A percentile compares a stretch with the other conserved stretches of the same genome.
Conservation (phyloP, 2,888 invertebrate genomes). For the Hanleya hanleyi region DNA sequence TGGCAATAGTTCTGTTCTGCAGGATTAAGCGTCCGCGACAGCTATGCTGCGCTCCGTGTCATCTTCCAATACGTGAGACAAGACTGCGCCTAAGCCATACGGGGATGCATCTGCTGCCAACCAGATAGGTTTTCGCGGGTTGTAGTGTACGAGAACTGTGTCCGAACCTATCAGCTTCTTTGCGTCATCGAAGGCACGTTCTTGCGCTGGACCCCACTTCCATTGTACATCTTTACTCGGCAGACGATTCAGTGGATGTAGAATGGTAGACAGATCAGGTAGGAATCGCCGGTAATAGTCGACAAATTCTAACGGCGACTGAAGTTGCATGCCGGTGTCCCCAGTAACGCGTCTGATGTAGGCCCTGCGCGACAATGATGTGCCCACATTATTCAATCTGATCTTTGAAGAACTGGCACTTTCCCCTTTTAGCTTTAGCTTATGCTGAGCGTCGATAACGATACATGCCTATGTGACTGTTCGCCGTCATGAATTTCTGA, state of each 20-base stretch:
- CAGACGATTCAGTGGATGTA: conserved; percentile 21
- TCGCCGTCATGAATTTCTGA: conserved; percentile 6
- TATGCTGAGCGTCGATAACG: conserved; percentile 3
- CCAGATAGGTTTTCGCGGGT: conserved; percentile 52
- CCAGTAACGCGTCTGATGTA: conserved; percentile 23
- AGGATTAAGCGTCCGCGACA: conserved; percentile 70
- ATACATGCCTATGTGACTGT: conserved; percentile 1
- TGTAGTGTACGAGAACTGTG: conserved; percentile 57
- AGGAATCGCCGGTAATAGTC: conserved; percentile 19
- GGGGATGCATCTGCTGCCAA: conserved; percentile 71
- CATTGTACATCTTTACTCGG: conserved; percentile 22
- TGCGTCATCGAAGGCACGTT: conserved; percentile 35
- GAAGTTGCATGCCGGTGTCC: conserved; percentile 9
- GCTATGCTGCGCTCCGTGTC: conserved; percentile 62
- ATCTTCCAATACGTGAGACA: conserved; percentile 36
- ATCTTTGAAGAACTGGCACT: conserved; percentile 18
- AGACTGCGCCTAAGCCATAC: conserved; percentile 64
- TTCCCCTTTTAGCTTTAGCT: conserved; percentile 12
- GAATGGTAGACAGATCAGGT: conserved; percentile 12
- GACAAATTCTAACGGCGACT: conserved; percentile 10
- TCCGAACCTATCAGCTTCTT: conserved; percentile 42
- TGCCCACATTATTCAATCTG: conserved; percentile 30
- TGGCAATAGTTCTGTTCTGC: conserved; percentile 69
- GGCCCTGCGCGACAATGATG: conserved; percentile 31
- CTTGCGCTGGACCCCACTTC: conserved; percentile 26